Evolutionary conservation across 2,797 vertebrate genomes (phyloP), one percentile per base, ranked within the genome.

Genomic region (Danio choprae): DNA sequence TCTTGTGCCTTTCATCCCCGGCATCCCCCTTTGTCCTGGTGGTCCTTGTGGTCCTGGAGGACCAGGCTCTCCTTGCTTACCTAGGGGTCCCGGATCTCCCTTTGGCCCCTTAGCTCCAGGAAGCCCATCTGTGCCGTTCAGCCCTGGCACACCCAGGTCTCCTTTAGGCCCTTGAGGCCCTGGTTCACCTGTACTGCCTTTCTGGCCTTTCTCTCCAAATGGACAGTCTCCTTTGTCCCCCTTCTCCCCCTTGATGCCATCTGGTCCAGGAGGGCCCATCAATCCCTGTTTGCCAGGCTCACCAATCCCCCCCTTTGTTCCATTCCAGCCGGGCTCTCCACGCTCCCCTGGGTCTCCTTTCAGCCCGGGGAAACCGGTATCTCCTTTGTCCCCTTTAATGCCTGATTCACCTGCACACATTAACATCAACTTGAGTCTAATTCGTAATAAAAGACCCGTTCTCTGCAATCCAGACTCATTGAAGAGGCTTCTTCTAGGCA

Each of bases 131-230:
- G 60, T 64, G n/a, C 97, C 96, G 15, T 79, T 81, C 1, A 92
- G 79, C 16, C 97, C 96, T 11, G 87, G 64, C 15, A 83, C 81
- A 0, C 96, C 96, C 78, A 91, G 92, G 81, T 91, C 94, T 1
- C 96, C 97, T 81, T 91, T 96, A 1, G 90, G 93, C 55, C 97
- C 97, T 64, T 89, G 92, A 7, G 76, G 74, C 0, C 97, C 97
- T 4, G n/a, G 86, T 20, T 93, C 92, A 0, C 96, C 96, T 11
- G 87, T 87, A 15, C 95, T 91, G 0, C 96, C 96, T 85, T 94
- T 96, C 9, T 95, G 93, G 9, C 96, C 96, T 83, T 92, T 95
- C 5, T 84, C 83, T 0, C 94, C 94, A 2, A 43, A 88, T 0
- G 93, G 91, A 82, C 91, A 90, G n/a, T 95, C 91, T 58, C 97